Conservation (phyloP, 2,113 vertebrate species). For the Hippocampus comes region DNA sequence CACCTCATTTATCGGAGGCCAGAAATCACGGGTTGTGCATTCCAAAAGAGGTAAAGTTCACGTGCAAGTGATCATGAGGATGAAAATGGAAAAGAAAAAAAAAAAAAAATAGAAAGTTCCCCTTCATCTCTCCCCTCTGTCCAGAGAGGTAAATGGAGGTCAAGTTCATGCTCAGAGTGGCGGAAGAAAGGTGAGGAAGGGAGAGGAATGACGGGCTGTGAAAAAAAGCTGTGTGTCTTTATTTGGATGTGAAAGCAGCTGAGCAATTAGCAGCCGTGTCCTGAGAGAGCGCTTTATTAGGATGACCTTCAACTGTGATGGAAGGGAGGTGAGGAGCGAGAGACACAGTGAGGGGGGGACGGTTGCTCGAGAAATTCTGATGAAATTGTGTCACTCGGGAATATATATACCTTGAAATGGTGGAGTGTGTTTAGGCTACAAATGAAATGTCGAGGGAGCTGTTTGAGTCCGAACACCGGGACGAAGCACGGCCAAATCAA, state of each 20-base stretch:
- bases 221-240: conserved; percentile 62
- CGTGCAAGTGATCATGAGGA: conserved; percentile 2
- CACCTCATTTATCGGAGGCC: conserved; percentile 67
- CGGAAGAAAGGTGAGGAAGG: conserved; percentile 56
- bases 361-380: conserved; percentile 23
- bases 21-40: conserved; percentile 59
- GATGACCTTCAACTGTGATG: conserved; percentile 66
- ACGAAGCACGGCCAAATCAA: neutral
- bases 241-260: conserved; percentile 66
- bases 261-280: conserved; percentile 69
- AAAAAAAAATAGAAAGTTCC: conserved; percentile 15
- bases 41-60: conserved; percentile 54
- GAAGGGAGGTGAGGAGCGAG: neutral
- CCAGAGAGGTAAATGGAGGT: conserved; percentile 52
- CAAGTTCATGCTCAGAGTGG: conserved; percentile 64
- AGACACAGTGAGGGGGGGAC: neutral
- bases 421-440: neutral
- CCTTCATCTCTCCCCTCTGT: conserved; percentile 30
- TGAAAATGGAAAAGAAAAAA: conserved; percentile 31
- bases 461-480: conserved; percentile 7
- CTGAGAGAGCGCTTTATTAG: conserved; percentile 68
- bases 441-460: conserved; percentile 9
- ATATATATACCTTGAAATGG: conserved; percentile 31
- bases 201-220: conserved; percentile 43
- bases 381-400: conserved; percentile 41